Evolutionary conservation across 2,888 invertebrate genomes (phyloP).

Genomic region (Cotesia congregata): DNA sequence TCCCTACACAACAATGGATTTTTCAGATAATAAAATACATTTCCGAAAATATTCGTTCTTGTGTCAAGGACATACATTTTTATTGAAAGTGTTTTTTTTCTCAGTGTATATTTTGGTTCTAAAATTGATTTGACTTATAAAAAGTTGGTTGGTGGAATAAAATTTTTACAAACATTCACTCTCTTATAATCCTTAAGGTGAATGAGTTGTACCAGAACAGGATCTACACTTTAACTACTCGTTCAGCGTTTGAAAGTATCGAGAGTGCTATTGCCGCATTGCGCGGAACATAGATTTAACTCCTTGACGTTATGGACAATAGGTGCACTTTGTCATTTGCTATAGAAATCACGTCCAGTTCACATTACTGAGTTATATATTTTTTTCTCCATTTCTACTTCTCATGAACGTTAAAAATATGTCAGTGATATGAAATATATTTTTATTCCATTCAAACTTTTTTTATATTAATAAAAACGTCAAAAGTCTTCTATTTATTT

Average conservation of each 20-base stretch:
- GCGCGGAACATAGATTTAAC: constrained; percentile 18
- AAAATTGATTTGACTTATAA: no score
- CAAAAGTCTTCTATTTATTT: neutral
- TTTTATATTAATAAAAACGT: neutral
- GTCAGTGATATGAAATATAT: neutral
- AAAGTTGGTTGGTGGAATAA: neutral
- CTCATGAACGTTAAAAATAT: neutral
- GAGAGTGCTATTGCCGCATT: constrained; percentile 15
- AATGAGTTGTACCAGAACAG: constrained; percentile 9
- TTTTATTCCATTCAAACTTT: neutral
- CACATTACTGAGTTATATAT: constrained; percentile 8
- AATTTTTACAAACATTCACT: constrained; percentile 16
- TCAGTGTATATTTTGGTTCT: no score
- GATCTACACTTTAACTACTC: constrained; percentile 31
- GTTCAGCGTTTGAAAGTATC: constrained; percentile 9
- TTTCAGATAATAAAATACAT: no score
- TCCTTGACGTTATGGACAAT: constrained; percentile 23
- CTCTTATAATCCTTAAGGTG: constrained; percentile 19
- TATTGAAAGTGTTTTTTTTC: no score
- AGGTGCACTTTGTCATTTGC: constrained; percentile 3
- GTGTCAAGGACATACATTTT: no score
- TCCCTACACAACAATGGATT: no score
- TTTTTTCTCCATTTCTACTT: neutral
- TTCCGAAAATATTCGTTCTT: no score
- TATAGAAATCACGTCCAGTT: constrained; percentile 4